Percentiles rank a stretch among this genome's conserved stretches.
These are phyloP conservation scores for Linepithema humile DNA, from an alignment of 1,140 invertebrate species.

Conservation along the genomic window DNA sequence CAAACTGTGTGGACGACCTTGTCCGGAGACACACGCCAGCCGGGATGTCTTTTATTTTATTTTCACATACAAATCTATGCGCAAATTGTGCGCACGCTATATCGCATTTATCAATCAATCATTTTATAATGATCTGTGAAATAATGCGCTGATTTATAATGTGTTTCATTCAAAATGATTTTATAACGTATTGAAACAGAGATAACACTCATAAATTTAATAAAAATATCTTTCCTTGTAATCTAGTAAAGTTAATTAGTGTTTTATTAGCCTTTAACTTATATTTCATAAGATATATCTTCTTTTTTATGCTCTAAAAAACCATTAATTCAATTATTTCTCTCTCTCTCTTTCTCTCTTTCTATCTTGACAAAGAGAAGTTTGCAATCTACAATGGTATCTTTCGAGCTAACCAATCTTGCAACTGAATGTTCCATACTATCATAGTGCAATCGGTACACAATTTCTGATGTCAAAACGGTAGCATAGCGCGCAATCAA, in stretches of 20 bases:
- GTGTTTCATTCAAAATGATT: constrained; percentile 8
- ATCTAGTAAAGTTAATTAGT: neutral
- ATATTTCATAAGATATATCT: neutral
- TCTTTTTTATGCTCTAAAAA: neutral
- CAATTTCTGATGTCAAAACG: neutral
- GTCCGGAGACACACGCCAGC: constrained; percentile 13
- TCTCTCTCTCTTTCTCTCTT: neutral
- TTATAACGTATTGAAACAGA: neutral
- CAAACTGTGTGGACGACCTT: constrained; percentile 26
- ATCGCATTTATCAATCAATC: neutral
- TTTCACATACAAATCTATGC: neutral
- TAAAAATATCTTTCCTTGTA: neutral
- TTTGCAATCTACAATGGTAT: neutral
- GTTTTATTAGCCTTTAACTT: neutral
- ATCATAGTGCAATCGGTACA: neutral
- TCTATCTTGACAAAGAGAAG: neutral
- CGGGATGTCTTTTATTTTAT: neutral
- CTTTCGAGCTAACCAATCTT: neutral
- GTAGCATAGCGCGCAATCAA: neutral
- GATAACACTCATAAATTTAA: neutral
- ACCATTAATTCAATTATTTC: neutral
- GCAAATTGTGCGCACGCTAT: neutral
- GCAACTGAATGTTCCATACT: neutral
- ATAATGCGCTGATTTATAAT: neutral
- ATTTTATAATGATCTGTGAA: constrained; percentile 1